Evolutionary conservation across 2,888 invertebrate genomes (phyloP).

Genomic region (Frankliniella fusca): DNA sequence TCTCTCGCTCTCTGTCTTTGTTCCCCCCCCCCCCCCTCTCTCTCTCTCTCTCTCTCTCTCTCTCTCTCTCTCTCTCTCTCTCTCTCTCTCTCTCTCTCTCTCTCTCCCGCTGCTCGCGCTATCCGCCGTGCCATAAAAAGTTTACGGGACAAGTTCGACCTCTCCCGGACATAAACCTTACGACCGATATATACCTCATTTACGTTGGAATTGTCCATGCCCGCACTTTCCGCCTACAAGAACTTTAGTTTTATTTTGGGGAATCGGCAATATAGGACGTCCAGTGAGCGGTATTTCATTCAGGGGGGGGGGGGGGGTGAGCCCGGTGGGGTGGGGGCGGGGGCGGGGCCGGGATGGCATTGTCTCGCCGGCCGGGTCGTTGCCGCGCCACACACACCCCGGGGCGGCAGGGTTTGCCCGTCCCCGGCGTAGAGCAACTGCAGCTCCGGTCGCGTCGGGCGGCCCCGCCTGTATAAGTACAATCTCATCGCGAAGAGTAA

Average conservation of each 20-base stretch:
- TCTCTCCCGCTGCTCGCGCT: not conserved
- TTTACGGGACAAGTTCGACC: slow-evolving; percentile 24
- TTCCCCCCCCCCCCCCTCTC: not conserved
- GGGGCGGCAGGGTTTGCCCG: no score
- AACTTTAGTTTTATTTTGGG: slow-evolving; percentile 11
- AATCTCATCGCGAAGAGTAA: no score
- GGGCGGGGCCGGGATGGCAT: no score
- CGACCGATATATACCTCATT: slow-evolving; percentile 24
- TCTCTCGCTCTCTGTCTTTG: not conserved
- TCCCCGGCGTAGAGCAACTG: no score
- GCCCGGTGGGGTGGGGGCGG: not conserved
- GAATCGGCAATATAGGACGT: not conserved
- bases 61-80: no score
- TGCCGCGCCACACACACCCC: no score
- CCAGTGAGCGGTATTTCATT: slow-evolving; percentile 14
- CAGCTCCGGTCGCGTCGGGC: no score
- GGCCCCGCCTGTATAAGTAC: no score
- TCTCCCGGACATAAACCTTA: slow-evolving; percentile 3
- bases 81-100: not conserved
- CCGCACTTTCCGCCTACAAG: slow-evolving; percentile 11
- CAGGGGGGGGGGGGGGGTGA: not conserved
- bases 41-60: not conserved
- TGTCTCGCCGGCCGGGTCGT: not conserved
- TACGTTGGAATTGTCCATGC: slow-evolving; percentile 21
- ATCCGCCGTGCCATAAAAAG: not conserved